Evolutionary conservation across 1,140 invertebrate genomes (phyloP).

Genomic region (Atta texana): DNA sequence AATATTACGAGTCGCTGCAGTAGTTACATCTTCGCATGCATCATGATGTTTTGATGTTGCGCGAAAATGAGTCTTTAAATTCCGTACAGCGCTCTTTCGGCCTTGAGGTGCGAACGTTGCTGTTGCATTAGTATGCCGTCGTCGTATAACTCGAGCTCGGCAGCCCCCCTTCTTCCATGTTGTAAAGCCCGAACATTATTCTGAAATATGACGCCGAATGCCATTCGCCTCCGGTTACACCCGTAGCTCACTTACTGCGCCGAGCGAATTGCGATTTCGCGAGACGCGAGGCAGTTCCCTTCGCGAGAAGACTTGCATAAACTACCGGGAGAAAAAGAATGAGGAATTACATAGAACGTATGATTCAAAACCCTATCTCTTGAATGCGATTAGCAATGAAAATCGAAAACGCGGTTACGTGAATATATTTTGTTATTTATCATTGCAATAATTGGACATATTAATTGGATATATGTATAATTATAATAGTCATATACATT

Average conservation of each 20-base stretch:
- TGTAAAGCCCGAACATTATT: conserved; percentile 77
- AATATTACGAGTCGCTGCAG: neutral
- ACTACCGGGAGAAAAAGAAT: neutral
- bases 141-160: conserved; percentile 47
- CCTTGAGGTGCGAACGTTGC: conserved; percentile 19
- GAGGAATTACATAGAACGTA: neutral
- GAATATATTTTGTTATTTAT: neutral
- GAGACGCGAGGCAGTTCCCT: conserved; percentile 11
- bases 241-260: conserved; percentile 60
- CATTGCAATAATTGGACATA: neutral
- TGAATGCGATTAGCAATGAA: neutral
- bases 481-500: neutral
- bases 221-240: conserved; percentile 77
- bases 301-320: conserved; percentile 36
- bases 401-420: neutral
- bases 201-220: conserved; percentile 81
- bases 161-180: conserved; percentile 59
- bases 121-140: conserved; percentile 74
- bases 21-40: neutral
- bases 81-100: conserved; percentile 19
- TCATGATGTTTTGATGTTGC: neutral
- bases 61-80: conserved; percentile 44
- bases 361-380: neutral
- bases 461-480: neutral
- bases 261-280: conserved; percentile 73